Percentiles rank a stretch among this genome's conserved stretches.
Conservation (phyloP, 37 sponge, comb jelly and placozoan genomes). For the Geodia barretti region DNA sequence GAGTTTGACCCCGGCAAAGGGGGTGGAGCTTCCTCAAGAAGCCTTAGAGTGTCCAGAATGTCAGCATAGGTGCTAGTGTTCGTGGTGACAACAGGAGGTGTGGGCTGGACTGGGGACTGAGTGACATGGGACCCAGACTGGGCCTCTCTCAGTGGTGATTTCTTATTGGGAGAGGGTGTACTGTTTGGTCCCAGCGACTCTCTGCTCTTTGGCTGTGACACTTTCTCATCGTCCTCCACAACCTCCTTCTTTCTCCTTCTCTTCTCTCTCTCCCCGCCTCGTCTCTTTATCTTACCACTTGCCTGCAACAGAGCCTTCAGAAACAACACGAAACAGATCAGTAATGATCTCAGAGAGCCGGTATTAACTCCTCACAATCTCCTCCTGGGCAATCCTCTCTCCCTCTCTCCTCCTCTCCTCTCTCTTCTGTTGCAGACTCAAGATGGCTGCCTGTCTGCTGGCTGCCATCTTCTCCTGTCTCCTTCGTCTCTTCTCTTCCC, state of each 20-base stretch:
- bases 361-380: slow-evolving; percentile 57
- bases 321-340: neutral
- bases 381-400: slow-evolving; percentile 72
- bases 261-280: neutral
- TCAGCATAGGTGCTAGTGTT: slow-evolving; percentile 50
- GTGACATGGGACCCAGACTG: no score
- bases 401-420: slow-evolving; percentile 75
- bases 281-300: slow-evolving; percentile 51
- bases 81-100: neutral
- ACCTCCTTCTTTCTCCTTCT: neutral
- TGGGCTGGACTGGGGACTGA: neutral
- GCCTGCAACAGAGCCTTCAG: slow-evolving; percentile 39
- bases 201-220: neutral
- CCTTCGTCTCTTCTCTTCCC: slow-evolving; percentile 34
- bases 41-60: slow-evolving; percentile 71
- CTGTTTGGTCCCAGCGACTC: no score
- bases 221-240: neutral
- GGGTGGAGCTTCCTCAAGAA: slow-evolving; percentile 75
- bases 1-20: slow-evolving; percentile 25
- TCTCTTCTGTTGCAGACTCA: slow-evolving; percentile 65
- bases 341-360: neutral
- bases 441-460: slow-evolving; percentile 78
- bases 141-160: no score
- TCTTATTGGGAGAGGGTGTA: no score
- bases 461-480: slow-evolving; percentile 53